Conservation (phyloP, 1,140 invertebrate genomes). For the Halyomorpha halys region DNA sequence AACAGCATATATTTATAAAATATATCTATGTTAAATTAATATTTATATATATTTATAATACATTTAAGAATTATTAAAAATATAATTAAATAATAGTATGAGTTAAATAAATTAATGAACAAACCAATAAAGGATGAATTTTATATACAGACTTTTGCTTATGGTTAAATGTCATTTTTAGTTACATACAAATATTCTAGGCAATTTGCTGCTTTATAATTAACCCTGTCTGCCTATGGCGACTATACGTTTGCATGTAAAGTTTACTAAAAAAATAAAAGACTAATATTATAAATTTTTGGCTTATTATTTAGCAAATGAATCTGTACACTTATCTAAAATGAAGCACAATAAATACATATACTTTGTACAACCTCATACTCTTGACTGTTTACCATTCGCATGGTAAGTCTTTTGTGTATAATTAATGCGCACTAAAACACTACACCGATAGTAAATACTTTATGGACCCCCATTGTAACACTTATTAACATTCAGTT, state of each 20-base stretch:
- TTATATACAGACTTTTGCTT: no score
- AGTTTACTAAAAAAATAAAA: slow-evolving; percentile 2
- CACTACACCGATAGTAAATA: background rate
- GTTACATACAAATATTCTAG: no score
- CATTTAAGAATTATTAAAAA: no score
- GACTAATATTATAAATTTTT: slow-evolving; percentile 2
- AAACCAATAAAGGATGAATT: no score
- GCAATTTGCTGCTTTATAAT: no score
- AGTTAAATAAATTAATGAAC: no score
- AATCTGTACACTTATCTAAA: slow-evolving; percentile 3
- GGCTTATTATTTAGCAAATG: background rate
- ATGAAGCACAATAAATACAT: slow-evolving; percentile 7
- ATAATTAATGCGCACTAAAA: background rate
- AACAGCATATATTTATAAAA: slow-evolving; percentile 17
- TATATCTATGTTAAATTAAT: slow-evolving; percentile 14
- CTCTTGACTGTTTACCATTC: background rate
- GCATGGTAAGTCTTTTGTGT: background rate
- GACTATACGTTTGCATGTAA: slow-evolving; percentile 6
- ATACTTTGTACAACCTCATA: slow-evolving; percentile 7
- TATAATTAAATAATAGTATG: no score
- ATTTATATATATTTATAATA: no score
- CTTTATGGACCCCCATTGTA: background rate
- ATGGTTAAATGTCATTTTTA: no score
- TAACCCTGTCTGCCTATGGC: slow-evolving; percentile 10
- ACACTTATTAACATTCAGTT: slow-evolving; percentile 2